phyloP scores from a whole-genome alignment of 1,140 invertebrate species.

The Heliconius eleuchia region DNA sequence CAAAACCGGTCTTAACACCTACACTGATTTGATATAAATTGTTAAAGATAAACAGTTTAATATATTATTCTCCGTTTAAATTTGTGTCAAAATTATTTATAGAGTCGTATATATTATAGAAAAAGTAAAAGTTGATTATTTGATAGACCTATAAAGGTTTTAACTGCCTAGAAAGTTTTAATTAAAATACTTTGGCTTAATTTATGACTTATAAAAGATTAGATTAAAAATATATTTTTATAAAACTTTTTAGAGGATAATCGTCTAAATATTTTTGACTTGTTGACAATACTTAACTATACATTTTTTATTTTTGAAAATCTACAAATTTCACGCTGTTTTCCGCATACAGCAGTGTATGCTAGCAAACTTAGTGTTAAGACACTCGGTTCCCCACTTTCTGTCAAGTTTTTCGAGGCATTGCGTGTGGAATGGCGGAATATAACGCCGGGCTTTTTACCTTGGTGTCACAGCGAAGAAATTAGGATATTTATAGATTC shows the following conservation, averaged over 20 bases:
- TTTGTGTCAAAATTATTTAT: conserved; percentile 37
- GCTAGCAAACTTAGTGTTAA: no score
- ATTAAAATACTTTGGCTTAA: not conserved
- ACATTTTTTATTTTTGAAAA: not conserved
- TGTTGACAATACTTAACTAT: no score
- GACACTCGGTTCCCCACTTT: no score
- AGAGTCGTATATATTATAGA: conserved; percentile 24
- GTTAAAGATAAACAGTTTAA: conserved; percentile 38
- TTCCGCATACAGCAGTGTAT: no score
- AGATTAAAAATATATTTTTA: not conserved
- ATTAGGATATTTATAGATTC: no score
- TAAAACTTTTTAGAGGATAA: not conserved
- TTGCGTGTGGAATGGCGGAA: no score
- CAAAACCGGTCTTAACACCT: conserved; percentile 31
- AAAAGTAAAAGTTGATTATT: conserved; percentile 41
- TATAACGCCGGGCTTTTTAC: no score
- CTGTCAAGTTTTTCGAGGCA: no score
- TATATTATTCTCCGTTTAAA: conserved; percentile 33
- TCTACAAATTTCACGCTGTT: not conserved
- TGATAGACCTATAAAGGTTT: conserved; percentile 21
- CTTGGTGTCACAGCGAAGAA: no score
- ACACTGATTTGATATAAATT: conserved; percentile 33
- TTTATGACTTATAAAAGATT: not conserved
- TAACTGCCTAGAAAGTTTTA: conserved; percentile 21
- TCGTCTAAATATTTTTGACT: not conserved